A percentile compares a stretch with the other conserved stretches of the same genome.
These are phyloP conservation scores for Sturnus vulgaris DNA, from an alignment of 2,113 vertebrate species.

Conservation along the genomic window DNA sequence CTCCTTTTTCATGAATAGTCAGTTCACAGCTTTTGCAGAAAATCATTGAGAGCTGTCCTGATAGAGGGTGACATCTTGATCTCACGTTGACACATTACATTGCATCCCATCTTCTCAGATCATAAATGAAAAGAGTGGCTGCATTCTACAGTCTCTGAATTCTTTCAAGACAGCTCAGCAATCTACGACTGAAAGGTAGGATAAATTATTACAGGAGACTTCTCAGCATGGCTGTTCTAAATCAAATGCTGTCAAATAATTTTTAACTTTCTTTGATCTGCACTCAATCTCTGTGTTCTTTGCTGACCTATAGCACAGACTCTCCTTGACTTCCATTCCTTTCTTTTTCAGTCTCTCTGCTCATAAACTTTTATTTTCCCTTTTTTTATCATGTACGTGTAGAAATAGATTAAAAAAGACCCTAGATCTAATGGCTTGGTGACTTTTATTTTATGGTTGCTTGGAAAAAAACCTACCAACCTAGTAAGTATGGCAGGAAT, in stretches of 20 bases:
- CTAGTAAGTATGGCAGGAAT: not conserved
- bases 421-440: not conserved
- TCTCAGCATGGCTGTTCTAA: slow-evolving; percentile 62
- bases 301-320: slow-evolving; percentile 54
- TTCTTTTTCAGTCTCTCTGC: slow-evolving; percentile 36
- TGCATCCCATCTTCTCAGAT: not conserved
- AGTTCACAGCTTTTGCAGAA: not conserved
- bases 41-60: not conserved
- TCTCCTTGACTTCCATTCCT: slow-evolving; percentile 40
- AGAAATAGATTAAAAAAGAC: not conserved
- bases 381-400: not conserved
- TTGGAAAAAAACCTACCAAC: not conserved
- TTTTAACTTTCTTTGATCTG: slow-evolving; percentile 71
- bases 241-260: slow-evolving; percentile 76
- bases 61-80: slow-evolving; percentile 34
- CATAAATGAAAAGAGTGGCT: slow-evolving; percentile 46
- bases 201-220: slow-evolving; percentile 62
- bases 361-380: slow-evolving; percentile 39
- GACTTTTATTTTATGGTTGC: slow-evolving; percentile 37
- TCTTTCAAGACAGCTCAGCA: slow-evolving; percentile 66
- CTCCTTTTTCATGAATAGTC: not conserved
- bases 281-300: slow-evolving; percentile 60
- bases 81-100: slow-evolving; percentile 15
- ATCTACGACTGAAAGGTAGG: slow-evolving; percentile 58
- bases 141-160: slow-evolving; percentile 54